phyloP scores from a whole-genome alignment of 1,140 invertebrate species.

The Carcinoscorpius rotundicauda region DNA sequence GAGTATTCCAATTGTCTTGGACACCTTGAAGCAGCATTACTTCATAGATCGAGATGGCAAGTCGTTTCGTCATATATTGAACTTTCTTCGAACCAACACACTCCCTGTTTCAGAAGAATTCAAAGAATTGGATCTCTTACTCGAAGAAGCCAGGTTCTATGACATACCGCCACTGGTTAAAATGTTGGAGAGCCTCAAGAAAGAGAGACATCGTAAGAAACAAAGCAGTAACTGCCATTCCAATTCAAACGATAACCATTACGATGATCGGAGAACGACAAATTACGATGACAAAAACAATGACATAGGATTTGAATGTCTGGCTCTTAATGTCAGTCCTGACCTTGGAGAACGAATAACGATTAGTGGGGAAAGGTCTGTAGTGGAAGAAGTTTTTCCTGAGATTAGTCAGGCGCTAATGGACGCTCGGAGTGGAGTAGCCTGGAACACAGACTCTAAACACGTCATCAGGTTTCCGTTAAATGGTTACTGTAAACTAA shows the following conservation, averaged over 20 bases:
- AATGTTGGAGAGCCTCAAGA: conserved; percentile 46
- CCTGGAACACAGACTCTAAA: conserved; percentile 68
- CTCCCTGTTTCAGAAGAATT: conserved; percentile 78
- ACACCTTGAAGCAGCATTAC: conserved; percentile 94
- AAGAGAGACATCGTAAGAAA: conserved; percentile 26
- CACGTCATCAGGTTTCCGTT: conserved; percentile 80
- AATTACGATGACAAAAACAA: no score
- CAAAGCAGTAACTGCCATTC: no score
- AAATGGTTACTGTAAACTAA: conserved; percentile 84
- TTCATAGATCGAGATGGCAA: conserved; percentile 93
- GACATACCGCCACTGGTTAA: conserved; percentile 53
- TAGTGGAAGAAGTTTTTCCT: conserved; percentile 56
- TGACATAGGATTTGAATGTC: conserved; percentile 52
- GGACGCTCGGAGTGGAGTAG: conserved; percentile 61
- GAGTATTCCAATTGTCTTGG: conserved; percentile 89
- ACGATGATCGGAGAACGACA: no score
- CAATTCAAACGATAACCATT: no score
- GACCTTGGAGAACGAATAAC: conserved; percentile 55
- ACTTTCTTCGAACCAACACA: conserved; percentile 83
- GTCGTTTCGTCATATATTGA: conserved; percentile 91
- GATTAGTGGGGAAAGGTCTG: conserved; percentile 35
- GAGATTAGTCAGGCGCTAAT: conserved; percentile 72
- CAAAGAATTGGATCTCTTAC: conserved; percentile 70
- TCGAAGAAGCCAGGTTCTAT: conserved; percentile 85
- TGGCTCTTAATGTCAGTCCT: conserved; percentile 74